Percentiles rank a stretch among this genome's conserved stretches.
Conservation (phyloP, 2,888 invertebrate genomes). For the Watsonalla cultraria region DNA sequence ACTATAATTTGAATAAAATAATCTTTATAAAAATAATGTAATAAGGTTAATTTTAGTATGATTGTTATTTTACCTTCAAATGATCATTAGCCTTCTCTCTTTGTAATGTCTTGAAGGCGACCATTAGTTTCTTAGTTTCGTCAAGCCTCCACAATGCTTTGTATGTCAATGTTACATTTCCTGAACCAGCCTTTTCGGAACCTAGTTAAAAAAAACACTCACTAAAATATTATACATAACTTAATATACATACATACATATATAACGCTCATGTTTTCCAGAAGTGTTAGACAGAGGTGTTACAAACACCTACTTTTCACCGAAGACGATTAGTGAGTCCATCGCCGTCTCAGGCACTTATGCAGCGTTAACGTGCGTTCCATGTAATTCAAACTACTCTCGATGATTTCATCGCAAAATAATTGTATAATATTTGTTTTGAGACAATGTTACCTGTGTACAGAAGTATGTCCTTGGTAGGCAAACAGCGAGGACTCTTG, state of each 20-base stretch:
- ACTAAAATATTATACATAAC: neutral
- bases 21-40: too few relatives aligned
- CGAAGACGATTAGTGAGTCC: too few relatives aligned
- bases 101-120: conserved; percentile 88
- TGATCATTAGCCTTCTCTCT: conserved; percentile 80
- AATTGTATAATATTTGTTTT: too few relatives aligned
- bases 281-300: too few relatives aligned
- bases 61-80: conserved; percentile 71
- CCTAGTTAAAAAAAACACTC: conserved; percentile 49
- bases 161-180: conserved; percentile 82
- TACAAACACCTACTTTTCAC: too few relatives aligned
- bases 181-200: conserved; percentile 80
- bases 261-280: too few relatives aligned
- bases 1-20: too few relatives aligned
- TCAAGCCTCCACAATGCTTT: conserved; percentile 88
- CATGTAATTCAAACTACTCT: too few relatives aligned
- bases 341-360: too few relatives aligned
- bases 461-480: conserved; percentile 83
- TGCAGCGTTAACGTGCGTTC: too few relatives aligned
- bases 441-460: conserved; percentile 80
- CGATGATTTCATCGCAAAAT: too few relatives aligned
- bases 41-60: neutral
- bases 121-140: conserved; percentile 86
- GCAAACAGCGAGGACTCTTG: conserved; percentile 82
- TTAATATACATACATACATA: too few relatives aligned